Evolutionary conservation across 1,140 invertebrate species (phyloP).

Genomic region (Ceratosolen solmsi): DNA sequence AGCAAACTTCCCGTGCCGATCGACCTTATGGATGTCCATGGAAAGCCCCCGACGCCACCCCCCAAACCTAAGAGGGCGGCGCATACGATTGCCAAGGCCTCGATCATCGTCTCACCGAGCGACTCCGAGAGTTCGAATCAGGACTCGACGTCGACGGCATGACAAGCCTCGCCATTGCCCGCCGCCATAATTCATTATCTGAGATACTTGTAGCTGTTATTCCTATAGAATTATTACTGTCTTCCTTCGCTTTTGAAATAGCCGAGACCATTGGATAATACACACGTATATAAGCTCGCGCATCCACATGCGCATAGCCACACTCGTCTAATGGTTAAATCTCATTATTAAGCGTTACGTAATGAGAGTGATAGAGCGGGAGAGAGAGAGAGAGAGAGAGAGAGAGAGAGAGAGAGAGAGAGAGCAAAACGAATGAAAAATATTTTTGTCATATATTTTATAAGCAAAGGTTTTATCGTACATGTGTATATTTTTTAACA

Average conservation of each 20-base stretch:
- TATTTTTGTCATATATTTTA: conserved; percentile 50
- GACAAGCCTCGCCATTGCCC: conserved; percentile 51
- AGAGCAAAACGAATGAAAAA: conserved; percentile 2
- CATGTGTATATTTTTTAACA: conserved; percentile 43
- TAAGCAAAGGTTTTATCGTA: conserved; percentile 55
- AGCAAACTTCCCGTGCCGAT: conserved; percentile 56
- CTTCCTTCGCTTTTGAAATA: background rate
- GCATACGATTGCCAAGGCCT: conserved; percentile 48
- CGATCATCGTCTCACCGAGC: conserved; percentile 42
- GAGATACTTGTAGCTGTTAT: conserved; percentile 36
- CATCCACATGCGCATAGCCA: background rate
- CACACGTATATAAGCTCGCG: too few relatives aligned
- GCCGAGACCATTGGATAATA: too few relatives aligned
- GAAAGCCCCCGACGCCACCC: conserved; percentile 66
- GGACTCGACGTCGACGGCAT: conserved; percentile 59
- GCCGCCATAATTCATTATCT: conserved; percentile 42
- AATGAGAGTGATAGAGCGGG: too few relatives aligned
- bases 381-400: background rate
- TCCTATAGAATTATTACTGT: background rate
- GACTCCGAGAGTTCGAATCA: conserved; percentile 55
- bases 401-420: background rate
- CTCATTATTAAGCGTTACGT: too few relatives aligned
- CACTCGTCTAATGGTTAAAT: too few relatives aligned
- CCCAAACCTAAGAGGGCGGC: conserved; percentile 62
- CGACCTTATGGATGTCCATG: conserved; percentile 53